Percentiles rank a stretch among this genome's conserved stretches.
Evolutionary conservation across 2,888 invertebrate genomes (phyloP).

Genomic region (Ischnura elegans): DNA sequence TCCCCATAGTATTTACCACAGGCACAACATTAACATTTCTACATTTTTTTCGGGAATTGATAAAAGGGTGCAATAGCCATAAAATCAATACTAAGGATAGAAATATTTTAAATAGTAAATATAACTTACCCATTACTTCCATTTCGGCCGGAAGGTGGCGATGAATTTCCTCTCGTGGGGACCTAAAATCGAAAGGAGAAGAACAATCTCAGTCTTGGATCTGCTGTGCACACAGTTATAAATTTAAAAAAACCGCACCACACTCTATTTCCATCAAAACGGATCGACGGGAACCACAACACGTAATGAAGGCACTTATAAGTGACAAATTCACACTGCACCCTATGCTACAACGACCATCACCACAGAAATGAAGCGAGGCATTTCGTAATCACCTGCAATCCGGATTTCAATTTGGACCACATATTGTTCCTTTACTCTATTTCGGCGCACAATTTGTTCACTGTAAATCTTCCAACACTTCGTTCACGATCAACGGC

Average conservation of each 20-base stretch:
- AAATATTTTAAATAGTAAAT: too few relatives aligned
- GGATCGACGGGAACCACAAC: background rate
- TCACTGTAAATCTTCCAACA: background rate
- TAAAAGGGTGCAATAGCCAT: too few relatives aligned
- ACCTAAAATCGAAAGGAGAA: constrained; percentile 29
- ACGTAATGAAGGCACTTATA: background rate
- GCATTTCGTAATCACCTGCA: constrained; percentile 42
- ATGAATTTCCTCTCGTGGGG: constrained; percentile 28
- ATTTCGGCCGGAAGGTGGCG: background rate
- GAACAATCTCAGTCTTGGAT: background rate
- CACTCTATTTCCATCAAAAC: background rate
- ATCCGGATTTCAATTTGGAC: constrained; percentile 56
- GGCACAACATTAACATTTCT: too few relatives aligned
- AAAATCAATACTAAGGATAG: too few relatives aligned
- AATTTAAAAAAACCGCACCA: background rate
- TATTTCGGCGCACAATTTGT: background rate
- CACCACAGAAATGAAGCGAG: background rate
- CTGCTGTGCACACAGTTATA: background rate
- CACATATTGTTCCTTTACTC: constrained; percentile 21
- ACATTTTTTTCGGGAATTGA: too few relatives aligned
- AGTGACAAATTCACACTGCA: background rate
- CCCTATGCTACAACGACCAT: background rate
- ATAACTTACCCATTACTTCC: constrained; percentile 48
- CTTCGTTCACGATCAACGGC: background rate
- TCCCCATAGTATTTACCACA: too few relatives aligned